Evolutionary conservation across 2,888 invertebrate genomes (phyloP), one percentile per base, ranked within the genome.

Genomic region (Melipona bicolor): DNA sequence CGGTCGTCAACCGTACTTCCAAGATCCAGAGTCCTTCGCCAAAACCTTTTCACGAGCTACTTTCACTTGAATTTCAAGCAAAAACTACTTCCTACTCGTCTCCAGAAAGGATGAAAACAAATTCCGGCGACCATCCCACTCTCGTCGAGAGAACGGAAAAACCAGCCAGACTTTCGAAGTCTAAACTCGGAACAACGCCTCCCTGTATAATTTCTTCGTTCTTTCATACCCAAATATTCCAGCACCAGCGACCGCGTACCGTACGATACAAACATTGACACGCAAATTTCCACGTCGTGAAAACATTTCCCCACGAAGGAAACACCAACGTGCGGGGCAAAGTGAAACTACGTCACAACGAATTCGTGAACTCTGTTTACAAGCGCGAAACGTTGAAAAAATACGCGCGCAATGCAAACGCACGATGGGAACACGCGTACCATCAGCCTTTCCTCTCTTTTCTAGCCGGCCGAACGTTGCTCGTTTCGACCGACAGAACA

Each of bases 321-420:
- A 64, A n/a, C 70, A 21, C 32, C 19, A 43, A 62, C 64, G 61
- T 4, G 32, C 52, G 32, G 54, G 49, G 15, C 11, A 21, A 3
- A 49, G 27, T 27, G 4, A 62, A 72, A 27, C 6, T 24, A 19
- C 17, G 6, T 15, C 9, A 3, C 36, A 61, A 43, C 36, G 77
- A 79, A 85, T 86, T 80, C 83, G 75, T 80, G 73, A 80, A 83
- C 80, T 77, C 36, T 52, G 65, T 81, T 79, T 81, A 67, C 13
- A 50, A 24, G 56, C n/a, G 19, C 78, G 73, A 74, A 27, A 72
- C 65, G 15, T 50, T 59, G 65, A 27, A 56, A 49, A 50, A 9
- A 32, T 27, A 24, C 43, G n/a, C 72, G 65, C 65, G 77, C 72
- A n/a, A 76, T 4, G 32, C 59, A 32, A 69, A 32, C 11, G 0